Percentiles rank a stretch among this genome's conserved stretches.
phyloP scores from a whole-genome alignment of 1,140 invertebrate genomes.

The Artemia franciscana region DNA sequence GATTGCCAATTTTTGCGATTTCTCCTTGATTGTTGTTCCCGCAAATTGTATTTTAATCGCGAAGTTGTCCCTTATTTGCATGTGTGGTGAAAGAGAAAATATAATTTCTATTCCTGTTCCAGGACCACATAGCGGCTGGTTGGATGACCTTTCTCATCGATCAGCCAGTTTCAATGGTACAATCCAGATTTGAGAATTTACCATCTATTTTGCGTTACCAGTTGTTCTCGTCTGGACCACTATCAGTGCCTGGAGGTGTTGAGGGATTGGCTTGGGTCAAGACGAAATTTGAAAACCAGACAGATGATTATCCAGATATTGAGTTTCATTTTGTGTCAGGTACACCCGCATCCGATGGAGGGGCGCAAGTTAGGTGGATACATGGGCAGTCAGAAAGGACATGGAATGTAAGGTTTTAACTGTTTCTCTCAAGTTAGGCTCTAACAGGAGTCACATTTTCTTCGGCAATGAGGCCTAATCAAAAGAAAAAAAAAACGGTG shows the following conservation, averaged over 20 bases:
- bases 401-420: conserved; percentile 4
- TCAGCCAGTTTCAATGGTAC: conserved; percentile 44
- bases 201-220: conserved; percentile 40
- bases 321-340: conserved; percentile 68
- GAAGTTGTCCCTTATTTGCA: too few relatives aligned
- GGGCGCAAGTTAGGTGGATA: conserved; percentile 43
- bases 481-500: too few relatives aligned
- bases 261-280: conserved; percentile 63
- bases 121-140: conserved; percentile 59
- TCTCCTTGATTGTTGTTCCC: too few relatives aligned
- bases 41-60: too few relatives aligned
- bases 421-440: too few relatives aligned
- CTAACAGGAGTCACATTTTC: too few relatives aligned
- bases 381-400: conserved; percentile 40
- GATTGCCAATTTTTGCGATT: too few relatives aligned
- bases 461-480: too few relatives aligned
- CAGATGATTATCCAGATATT: conserved; percentile 69
- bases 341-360: conserved; percentile 50
- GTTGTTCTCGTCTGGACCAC: conserved; percentile 38
- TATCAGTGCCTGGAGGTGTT: conserved; percentile 54
- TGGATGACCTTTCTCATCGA: conserved; percentile 62
- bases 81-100: too few relatives aligned
- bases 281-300: conserved; percentile 57
- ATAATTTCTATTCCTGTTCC: too few relatives aligned
- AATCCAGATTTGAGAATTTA: conserved; percentile 47